phyloP scores from a whole-genome alignment of 2,113 vertebrate genomes.

The Gadus chalcogrammus region DNA sequence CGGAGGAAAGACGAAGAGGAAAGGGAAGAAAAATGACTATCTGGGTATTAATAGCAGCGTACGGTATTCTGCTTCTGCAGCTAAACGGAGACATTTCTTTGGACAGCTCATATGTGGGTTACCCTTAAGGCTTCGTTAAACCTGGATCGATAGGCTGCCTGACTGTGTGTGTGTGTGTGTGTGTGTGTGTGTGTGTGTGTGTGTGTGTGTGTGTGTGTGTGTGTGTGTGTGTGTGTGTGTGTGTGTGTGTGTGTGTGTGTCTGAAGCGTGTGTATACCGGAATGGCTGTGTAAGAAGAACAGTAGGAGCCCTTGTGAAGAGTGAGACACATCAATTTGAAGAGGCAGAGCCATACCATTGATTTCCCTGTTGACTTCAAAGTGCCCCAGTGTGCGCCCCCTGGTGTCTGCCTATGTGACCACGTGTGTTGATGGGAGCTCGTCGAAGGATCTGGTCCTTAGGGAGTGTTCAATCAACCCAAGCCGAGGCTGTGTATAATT shows the following conservation, averaged over 20 bases:
- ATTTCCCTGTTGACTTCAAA: slow-evolving; percentile 34
- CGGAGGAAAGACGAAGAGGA: slow-evolving; percentile 23
- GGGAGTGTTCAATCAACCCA: slow-evolving; percentile 37
- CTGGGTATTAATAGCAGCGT: slow-evolving; percentile 31
- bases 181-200: too few species aligned
- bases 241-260: too few species aligned
- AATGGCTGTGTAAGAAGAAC: neutral
- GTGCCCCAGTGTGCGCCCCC: neutral
- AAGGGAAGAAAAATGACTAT: slow-evolving; percentile 6
- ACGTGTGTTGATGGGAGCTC: slow-evolving; percentile 10
- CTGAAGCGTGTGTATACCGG: too few species aligned
- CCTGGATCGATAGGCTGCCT: slow-evolving; percentile 44
- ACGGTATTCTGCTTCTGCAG: slow-evolving; percentile 17
- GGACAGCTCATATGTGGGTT: slow-evolving; percentile 34
- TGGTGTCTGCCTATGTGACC: slow-evolving; percentile 26
- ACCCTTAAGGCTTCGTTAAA: slow-evolving; percentile 58
- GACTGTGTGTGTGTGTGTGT: neutral
- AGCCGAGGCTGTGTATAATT: neutral
- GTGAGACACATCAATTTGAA: slow-evolving; percentile 17
- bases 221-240: neutral
- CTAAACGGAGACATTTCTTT: slow-evolving; percentile 43
- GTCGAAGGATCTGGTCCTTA: slow-evolving; percentile 20
- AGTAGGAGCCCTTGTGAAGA: slow-evolving; percentile 5
- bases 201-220: neutral
- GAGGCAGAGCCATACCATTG: slow-evolving; percentile 15